A percentile compares a stretch with the other conserved stretches of the same genome.
These are phyloP conservation scores for Synergus itoensis DNA, from an alignment of 2,888 invertebrate genomes.

Conservation along the genomic window DNA sequence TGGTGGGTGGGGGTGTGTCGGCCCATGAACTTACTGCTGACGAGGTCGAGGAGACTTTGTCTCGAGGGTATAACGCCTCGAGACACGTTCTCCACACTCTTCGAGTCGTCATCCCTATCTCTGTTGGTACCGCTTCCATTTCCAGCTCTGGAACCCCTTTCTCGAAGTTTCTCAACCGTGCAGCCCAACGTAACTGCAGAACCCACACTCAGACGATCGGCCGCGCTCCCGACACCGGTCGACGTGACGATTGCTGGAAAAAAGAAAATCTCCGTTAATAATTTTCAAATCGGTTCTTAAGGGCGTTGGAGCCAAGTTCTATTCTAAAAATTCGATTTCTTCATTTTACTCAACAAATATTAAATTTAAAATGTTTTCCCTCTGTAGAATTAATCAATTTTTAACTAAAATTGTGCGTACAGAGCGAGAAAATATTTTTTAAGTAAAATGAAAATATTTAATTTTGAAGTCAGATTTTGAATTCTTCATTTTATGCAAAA, in stretches of 20 bases:
- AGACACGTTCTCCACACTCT: slow-evolving; percentile 74
- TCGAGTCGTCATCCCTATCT: slow-evolving; percentile 70
- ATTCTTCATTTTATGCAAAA: no score
- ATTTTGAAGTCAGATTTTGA: no score
- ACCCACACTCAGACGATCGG: slow-evolving; percentile 68
- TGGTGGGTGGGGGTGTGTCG: slow-evolving; percentile 74
- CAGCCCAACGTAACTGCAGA: slow-evolving; percentile 68
- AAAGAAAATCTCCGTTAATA: background rate
- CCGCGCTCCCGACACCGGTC: slow-evolving; percentile 59
- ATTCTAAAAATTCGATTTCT: no score
- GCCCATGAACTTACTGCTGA: slow-evolving; percentile 74
- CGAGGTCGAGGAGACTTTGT: slow-evolving; percentile 75
- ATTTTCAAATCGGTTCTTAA: background rate
- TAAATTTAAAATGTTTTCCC: no score
- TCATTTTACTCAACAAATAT: no score
- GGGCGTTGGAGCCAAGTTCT: no score
- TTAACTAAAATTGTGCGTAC: no score
- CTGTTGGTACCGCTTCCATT: slow-evolving; percentile 62
- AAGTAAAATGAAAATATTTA: no score
- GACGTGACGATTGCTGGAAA: slow-evolving; percentile 63
- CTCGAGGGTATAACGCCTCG: slow-evolving; percentile 70
- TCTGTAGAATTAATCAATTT: no score
- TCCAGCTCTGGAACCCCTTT: slow-evolving; percentile 57
- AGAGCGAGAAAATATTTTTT: no score
- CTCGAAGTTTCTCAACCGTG: slow-evolving; percentile 64